Conservation (phyloP, 1,140 invertebrate genomes). For the Lepidurus couesii region DNA sequence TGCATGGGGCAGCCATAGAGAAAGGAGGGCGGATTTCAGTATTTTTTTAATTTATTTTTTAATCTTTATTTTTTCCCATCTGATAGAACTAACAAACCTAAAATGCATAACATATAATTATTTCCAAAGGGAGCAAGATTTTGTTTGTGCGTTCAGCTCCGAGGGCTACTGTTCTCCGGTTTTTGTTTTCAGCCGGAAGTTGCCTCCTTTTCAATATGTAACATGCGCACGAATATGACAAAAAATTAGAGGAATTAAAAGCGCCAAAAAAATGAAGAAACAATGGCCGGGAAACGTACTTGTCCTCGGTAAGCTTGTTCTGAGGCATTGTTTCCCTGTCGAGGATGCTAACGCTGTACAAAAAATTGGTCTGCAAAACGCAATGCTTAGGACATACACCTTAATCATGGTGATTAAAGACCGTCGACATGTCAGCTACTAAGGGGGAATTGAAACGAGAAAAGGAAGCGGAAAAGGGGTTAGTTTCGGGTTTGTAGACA, state of each 20-base stretch:
- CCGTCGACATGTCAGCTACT: conserved; percentile 10
- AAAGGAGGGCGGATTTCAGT: neutral
- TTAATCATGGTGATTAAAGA: conserved; percentile 20
- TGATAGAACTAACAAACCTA: conserved; percentile 6
- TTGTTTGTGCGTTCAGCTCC: neutral
- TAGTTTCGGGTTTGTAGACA: neutral
- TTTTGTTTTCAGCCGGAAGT: neutral
- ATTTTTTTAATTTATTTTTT: neutral
- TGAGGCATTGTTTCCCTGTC: neutral
- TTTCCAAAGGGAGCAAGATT: conserved; percentile 15
- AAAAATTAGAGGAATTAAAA: neutral
- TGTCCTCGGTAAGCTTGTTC: neutral
- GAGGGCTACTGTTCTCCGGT: neutral
- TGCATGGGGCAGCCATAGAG: neutral
- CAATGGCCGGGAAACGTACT: neutral
- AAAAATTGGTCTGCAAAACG: neutral
- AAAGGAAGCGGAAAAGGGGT: conserved; percentile 6
- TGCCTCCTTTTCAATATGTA: conserved; percentile 5
- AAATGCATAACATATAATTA: conserved; percentile 9
- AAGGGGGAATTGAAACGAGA: neutral
- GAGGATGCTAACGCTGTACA: neutral
- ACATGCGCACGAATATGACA: neutral
- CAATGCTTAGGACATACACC: neutral
- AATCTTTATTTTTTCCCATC: neutral
- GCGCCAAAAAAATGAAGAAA: neutral